A percentile compares a stretch with the other conserved stretches of the same genome.
phyloP scores from a whole-genome alignment of 2,113 vertebrate species.

The Neolamprologus cancellatus region DNA sequence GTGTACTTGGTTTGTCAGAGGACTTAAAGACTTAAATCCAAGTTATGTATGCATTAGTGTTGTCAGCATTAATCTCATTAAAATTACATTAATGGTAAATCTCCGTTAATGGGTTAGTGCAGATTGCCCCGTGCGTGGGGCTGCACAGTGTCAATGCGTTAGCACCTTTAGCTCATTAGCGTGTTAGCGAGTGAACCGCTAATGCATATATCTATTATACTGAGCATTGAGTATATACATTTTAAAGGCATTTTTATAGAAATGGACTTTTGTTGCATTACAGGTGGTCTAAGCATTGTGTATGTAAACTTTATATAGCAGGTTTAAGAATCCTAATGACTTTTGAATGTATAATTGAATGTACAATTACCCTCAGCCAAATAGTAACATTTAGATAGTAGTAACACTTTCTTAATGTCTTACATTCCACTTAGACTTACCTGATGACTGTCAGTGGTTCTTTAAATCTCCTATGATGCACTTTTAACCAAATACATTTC shows the following conservation, averaged over 20 bases:
- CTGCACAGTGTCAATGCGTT: background rate
- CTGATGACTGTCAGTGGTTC: background rate
- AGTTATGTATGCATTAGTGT: background rate
- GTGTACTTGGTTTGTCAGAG: background rate
- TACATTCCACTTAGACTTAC: background rate
- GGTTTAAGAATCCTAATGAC: background rate
- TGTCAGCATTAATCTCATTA: background rate
- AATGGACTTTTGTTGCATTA: background rate
- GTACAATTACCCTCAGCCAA: background rate
- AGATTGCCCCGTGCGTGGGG: fast-evolving
- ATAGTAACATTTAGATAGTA: background rate
- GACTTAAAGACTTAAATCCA: background rate
- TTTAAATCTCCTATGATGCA: background rate
- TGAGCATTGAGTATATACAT: background rate
- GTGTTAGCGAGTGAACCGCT: fast-evolving
- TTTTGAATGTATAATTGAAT: background rate
- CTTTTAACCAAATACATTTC: background rate
- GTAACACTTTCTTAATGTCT: background rate
- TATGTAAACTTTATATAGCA: background rate
- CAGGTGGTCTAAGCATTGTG: background rate
- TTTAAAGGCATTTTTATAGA: background rate
- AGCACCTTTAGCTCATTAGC: background rate
- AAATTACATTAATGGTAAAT: background rate
- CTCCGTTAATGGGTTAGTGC: fast-evolving
- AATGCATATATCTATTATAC: background rate